Conservation (phyloP, 2,888 invertebrate genomes). For the Allygus modestus region DNA sequence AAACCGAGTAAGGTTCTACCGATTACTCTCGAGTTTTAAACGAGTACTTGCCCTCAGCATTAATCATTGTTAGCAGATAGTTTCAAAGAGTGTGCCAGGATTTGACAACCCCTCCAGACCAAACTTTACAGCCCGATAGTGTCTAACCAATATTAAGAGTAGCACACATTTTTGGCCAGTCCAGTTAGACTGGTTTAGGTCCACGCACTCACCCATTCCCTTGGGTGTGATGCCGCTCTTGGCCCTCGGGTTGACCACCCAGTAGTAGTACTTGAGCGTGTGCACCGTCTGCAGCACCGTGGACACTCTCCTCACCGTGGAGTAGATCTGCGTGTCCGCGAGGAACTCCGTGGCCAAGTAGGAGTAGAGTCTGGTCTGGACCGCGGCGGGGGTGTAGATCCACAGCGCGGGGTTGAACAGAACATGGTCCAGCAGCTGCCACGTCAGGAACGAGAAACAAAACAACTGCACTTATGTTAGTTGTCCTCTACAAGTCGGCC, state of each 20-base stretch:
- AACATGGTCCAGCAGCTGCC: constrained; percentile 99
- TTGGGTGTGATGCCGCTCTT: constrained; percentile 98
- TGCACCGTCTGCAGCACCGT: constrained; percentile 99
- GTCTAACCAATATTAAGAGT: too few species aligned
- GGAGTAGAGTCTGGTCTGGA: constrained; percentile 96
- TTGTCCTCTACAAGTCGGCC: constrained; percentile 66
- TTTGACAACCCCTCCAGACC: too few species aligned
- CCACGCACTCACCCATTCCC: constrained; percentile 86
- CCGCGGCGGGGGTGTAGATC: constrained; percentile 98
- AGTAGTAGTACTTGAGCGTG: constrained; percentile 99
- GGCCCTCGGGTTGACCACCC: constrained; percentile 97
- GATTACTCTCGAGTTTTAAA: too few species aligned
- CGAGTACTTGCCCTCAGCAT: too few species aligned
- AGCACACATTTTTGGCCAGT: too few species aligned
- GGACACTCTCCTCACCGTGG: constrained; percentile 96
- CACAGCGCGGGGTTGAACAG: constrained; percentile 99
- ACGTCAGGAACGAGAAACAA: constrained; percentile 93
- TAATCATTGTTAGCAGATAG: too few species aligned
- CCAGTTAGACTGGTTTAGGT: too few species aligned
- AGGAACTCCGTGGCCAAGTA: constrained; percentile 99
- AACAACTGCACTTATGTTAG: constrained; percentile 76
- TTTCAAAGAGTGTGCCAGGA: too few species aligned
- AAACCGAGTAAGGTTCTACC: too few species aligned
- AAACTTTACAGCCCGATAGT: too few species aligned
- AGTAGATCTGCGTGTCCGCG: constrained; percentile 98